Evolutionary conservation across 2,888 invertebrate species (phyloP).

Genomic region (Herminia tarsipennalis): DNA sequence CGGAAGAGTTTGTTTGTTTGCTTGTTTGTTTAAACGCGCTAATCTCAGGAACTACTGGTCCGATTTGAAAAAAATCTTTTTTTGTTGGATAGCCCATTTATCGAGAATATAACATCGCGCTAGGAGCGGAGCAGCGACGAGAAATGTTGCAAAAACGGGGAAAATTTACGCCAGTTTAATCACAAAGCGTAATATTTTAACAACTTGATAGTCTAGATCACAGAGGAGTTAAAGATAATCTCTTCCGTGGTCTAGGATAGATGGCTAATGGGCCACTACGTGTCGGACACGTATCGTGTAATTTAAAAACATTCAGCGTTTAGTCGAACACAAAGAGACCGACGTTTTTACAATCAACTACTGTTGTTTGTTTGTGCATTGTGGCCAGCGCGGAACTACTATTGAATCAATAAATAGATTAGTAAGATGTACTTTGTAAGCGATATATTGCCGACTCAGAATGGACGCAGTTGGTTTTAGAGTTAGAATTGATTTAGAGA

Average conservation of each 20-base stretch:
- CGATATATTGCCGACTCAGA: constrained; percentile 62
- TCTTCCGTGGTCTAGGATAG: background rate
- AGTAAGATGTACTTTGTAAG: constrained; percentile 72
- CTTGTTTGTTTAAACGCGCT: no score
- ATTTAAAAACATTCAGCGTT: constrained; percentile 27
- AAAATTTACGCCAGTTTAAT: no score
- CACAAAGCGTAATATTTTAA: no score
- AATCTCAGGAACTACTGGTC: no score
- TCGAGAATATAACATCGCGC: no score
- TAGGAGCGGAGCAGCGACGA: no score
- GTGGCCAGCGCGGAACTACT: constrained; percentile 49
- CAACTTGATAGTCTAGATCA: no score
- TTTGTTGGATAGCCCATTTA: no score
- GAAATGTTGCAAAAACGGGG: no score
- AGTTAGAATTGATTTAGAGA: constrained; percentile 19
- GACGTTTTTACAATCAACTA: constrained; percentile 56
- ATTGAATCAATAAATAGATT: constrained; percentile 81
- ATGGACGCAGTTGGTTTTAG: constrained; percentile 45
- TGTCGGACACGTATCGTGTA: constrained; percentile 14
- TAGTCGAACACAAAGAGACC: constrained; percentile 41
- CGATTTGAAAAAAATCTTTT: no score
- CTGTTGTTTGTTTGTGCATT: constrained; percentile 65
- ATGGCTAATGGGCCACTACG: background rate
- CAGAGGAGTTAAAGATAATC: background rate
- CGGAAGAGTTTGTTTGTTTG: no score